Evolutionary conservation across 1,140 invertebrate genomes (phyloP).

Genomic region (Andrena cerasifolii): DNA sequence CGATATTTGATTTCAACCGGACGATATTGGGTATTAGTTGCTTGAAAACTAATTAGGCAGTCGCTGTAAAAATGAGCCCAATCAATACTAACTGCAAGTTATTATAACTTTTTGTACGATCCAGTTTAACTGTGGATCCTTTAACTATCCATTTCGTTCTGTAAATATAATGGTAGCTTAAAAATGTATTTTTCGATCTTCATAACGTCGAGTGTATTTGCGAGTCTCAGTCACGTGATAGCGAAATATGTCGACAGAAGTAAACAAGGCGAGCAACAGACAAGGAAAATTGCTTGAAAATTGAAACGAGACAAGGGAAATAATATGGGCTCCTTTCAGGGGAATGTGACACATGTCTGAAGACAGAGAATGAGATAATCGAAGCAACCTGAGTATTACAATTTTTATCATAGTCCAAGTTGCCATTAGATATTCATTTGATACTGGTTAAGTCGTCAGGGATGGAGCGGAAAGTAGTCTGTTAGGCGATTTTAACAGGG

Average conservation of each 20-base stretch:
- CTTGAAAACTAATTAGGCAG: too few relatives aligned
- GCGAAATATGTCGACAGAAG: neutral
- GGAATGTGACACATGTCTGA: neutral
- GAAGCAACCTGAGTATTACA: conserved; percentile 36
- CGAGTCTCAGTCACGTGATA: neutral
- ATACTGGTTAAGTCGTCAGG: neutral
- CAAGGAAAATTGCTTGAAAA: conserved; percentile 4
- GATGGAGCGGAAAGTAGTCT: conserved; percentile 36
- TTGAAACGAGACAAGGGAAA: conserved; percentile 5
- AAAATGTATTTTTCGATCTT: too few relatives aligned
- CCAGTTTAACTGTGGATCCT: too few relatives aligned
- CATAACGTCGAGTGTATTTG: neutral
- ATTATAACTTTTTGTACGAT: too few relatives aligned
- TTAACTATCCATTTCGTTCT: too few relatives aligned
- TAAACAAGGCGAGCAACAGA: neutral
- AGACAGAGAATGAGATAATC: conserved; percentile 48
- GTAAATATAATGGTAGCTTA: too few relatives aligned
- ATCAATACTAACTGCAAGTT: too few relatives aligned
- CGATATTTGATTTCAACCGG: neutral
- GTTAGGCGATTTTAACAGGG: conserved; percentile 32
- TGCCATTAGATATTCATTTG: neutral
- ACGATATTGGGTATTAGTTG: neutral
- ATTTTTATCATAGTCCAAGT: conserved; percentile 43
- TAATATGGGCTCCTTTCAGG: neutral
- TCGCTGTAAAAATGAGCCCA: too few relatives aligned